Evolutionary conservation across 1,140 invertebrate genomes (phyloP), one percentile per base, ranked within the genome.

Genomic region (Helicoverpa zea): DNA sequence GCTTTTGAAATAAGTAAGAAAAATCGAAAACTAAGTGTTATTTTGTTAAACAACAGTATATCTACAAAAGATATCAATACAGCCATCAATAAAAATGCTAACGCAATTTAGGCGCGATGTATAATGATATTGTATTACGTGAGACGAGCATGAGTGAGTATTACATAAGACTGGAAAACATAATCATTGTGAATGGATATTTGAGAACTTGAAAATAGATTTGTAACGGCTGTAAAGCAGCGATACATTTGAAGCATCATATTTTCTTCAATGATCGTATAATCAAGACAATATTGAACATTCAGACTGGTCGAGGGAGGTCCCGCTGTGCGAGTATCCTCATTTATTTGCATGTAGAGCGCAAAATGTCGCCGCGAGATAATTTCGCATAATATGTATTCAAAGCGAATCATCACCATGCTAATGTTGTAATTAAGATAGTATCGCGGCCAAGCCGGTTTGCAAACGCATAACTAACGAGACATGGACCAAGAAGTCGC

Each of bases 371-470:
- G 75, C 72, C 54, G 61, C 61, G 58, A 78, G 59, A 84, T 81
- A 83, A 80, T 54, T 80, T 68, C 70, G 54, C 84, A 73, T 86
- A 81, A 86, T 83, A 82, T 82, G 80, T 85, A 88, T 86, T 87
- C 84, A 84, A 81, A 84, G 82, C 85, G 75, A 83, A 87, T 85
- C 84, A 89, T 89, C 81, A 54, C 43, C 83, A 91, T 89, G 88
- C 85, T 87, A 91, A 91, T 90, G 84, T 87, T 83, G 83, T 88
- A 83, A 92, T 91, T 90, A 88, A 89, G 86, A 89, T 90, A 87
- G 87, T 87, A 85, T 87, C 84, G 79, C 80, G 29, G 72, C 82
- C 59, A 63, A 90, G 83, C 90, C 88, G 88, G 89, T 89, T 87
- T 77, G 84, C 51, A 59, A 58, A 58, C 35, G 76, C 47, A 63